Conservation (phyloP, 2,113 vertebrate species). For the Sminthopsis crassicaudata region DNA sequence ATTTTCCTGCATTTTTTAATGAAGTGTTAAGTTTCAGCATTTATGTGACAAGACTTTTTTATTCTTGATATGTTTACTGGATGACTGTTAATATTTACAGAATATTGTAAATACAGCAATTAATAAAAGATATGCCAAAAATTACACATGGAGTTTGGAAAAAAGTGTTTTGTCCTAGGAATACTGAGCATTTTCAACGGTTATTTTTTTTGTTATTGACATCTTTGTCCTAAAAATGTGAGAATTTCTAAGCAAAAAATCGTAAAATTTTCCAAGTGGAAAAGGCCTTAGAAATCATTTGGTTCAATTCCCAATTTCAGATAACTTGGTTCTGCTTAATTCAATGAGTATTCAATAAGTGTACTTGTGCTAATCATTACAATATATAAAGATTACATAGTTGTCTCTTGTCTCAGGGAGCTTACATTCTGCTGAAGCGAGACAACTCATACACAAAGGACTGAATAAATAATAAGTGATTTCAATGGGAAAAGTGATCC, state of each 20-base stretch:
- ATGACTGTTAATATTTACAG: slow-evolving; percentile 36
- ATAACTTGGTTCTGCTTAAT: background rate
- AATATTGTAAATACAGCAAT: slow-evolving; percentile 69
- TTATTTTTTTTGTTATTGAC: background rate
- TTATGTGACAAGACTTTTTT: slow-evolving; percentile 43
- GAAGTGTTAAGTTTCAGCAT: slow-evolving; percentile 58
- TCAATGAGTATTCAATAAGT: background rate
- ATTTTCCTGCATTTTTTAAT: slow-evolving; percentile 59
- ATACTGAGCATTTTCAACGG: background rate
- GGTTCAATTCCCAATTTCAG: background rate
- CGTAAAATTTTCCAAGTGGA: background rate
- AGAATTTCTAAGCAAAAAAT: background rate
- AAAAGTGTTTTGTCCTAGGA: background rate
- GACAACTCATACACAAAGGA: background rate
- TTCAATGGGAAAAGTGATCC: background rate
- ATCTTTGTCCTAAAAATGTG: background rate
- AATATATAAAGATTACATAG: background rate
- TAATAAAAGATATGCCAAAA: slow-evolving; percentile 65
- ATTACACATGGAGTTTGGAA: background rate
- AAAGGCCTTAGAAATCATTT: background rate
- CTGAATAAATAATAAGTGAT: background rate
- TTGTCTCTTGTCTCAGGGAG: background rate
- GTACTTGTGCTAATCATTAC: too few relatives aligned
- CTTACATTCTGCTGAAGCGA: background rate
- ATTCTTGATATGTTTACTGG: slow-evolving; percentile 55